Conservation (phyloP, 2,113 vertebrate species). For the Heptranchias perlo region DNA sequence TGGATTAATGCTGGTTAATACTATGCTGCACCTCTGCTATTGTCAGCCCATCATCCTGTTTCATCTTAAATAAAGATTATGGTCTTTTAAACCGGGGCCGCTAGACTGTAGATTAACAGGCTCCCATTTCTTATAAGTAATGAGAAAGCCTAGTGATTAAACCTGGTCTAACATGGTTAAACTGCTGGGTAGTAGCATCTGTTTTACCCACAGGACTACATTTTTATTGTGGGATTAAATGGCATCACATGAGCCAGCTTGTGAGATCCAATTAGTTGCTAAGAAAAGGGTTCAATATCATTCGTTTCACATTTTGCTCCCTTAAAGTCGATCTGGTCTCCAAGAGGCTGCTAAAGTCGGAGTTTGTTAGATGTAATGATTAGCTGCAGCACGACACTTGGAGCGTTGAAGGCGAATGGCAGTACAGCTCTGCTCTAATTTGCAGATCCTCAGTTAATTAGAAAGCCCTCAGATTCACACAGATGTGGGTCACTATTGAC, state of each 20-base stretch:
- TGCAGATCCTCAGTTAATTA: conserved; percentile 68
- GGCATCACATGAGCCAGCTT: neutral
- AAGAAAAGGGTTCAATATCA: conserved; percentile 16
- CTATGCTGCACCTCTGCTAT: neutral
- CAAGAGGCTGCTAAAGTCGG: conserved; percentile 56
- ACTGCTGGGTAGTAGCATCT: neutral
- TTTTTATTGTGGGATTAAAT: conserved; percentile 34
- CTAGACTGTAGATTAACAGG: conserved; percentile 9
- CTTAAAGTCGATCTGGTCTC: conserved; percentile 53
- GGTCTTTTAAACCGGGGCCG: neutral
- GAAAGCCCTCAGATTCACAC: conserved; percentile 64
- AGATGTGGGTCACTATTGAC: conserved; percentile 61
- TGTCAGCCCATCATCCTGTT: neutral
- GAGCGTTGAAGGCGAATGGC: conserved; percentile 52
- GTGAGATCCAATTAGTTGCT: conserved; percentile 20
- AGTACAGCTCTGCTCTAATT: conserved; percentile 58
- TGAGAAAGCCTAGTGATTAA: neutral
- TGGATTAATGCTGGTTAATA: conserved; percentile 18
- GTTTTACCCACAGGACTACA: conserved; percentile 20
- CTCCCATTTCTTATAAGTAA: neutral
- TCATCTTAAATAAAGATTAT: neutral
- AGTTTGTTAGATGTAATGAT: conserved; percentile 64
- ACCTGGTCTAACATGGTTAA: neutral
- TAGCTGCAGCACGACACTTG: conserved; percentile 61
- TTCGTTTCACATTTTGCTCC: conserved; percentile 24